Base-by-base conservation (phyloP, 2,797 vertebrate species). In the Pseudopleuronectes americanus region DNA sequence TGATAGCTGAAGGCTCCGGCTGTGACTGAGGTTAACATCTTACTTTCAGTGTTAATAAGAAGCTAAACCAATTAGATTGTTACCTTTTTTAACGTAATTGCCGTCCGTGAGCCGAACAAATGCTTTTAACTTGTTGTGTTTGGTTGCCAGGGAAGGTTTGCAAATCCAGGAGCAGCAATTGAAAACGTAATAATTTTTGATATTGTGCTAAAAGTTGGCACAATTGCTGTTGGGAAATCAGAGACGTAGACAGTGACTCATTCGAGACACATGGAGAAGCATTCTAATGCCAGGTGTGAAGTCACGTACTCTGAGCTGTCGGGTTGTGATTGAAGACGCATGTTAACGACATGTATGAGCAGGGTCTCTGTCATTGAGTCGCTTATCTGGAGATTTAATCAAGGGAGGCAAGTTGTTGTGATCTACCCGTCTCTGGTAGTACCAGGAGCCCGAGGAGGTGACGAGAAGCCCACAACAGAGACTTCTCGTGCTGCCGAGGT, bases 391-490 rank as follows among this genome's bases (percentile, higher is more conserved):
- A 57, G 23, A 80, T 84, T 83, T 81, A 84, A 87, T 84, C 82
- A 58, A 68, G 60, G 65, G 79, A 80, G 76, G 72, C 71, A 59
- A 64, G 76, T 85, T 90, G 85, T 81, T 82, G 64, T 87, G 85
- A 89, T 87, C 79, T 61, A 72, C 49, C 28, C 48, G 22, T 81
- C 71, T 45, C 51, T 62, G 53, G 55, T 84, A 67, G 74, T 73
- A 80, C 81, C 79, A 24, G 54, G 74, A 73, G 80, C 84, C 80
- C 87, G 74, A 77, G 82, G 79, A 63, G 74, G 68, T 66, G 79
- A 80, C 77, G 68, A 73, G 87, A 90, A 84, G 76, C 85, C 85
- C 81, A 83, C 71, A 83, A 79, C 59, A 64, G 81, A 76, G 55
- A 71, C 73, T 66, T 45, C 56, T 82, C 43, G 28, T 81, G 78